These are phyloP conservation scores for Indicator indicator DNA, from an alignment of 2,113 vertebrate species.

Conservation along the genomic window DNA sequence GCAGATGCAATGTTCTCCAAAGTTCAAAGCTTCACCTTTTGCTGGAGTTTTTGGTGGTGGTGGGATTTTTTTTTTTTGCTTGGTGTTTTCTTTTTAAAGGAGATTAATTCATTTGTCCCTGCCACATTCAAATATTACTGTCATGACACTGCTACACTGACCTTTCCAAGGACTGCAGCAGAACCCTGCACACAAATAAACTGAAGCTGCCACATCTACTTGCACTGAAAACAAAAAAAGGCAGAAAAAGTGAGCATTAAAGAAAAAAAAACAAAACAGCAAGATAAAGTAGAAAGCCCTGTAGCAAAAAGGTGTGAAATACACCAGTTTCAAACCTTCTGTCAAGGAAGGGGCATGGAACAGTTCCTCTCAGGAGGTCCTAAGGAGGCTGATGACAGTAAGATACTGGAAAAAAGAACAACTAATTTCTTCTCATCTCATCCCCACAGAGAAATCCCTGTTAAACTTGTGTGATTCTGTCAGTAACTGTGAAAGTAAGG, in stretches of 20 bases:
- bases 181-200: not conserved
- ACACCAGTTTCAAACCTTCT: not conserved
- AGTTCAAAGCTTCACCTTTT: not conserved
- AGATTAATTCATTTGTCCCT: not conserved
- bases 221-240: not conserved
- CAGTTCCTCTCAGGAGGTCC: not conserved
- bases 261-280: not conserved
- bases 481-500: not conserved
- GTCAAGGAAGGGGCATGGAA: not conserved
- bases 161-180: not conserved
- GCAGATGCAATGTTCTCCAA: not conserved
- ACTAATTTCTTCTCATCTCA: not conserved
- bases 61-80: not conserved
- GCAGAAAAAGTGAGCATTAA: not conserved
- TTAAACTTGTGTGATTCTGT: not conserved
- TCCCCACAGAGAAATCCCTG: not conserved
- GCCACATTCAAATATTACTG: not conserved
- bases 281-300: not conserved
- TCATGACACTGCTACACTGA: not conserved
- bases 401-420: conserved; percentile 1
- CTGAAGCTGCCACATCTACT: not conserved
- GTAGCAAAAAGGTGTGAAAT: not conserved
- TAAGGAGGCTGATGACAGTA: not conserved
- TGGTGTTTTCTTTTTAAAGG: not conserved
- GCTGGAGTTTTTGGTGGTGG: not conserved